Base-by-base conservation (phyloP, 2,888 invertebrate genomes). In the Anodontia alba region DNA sequence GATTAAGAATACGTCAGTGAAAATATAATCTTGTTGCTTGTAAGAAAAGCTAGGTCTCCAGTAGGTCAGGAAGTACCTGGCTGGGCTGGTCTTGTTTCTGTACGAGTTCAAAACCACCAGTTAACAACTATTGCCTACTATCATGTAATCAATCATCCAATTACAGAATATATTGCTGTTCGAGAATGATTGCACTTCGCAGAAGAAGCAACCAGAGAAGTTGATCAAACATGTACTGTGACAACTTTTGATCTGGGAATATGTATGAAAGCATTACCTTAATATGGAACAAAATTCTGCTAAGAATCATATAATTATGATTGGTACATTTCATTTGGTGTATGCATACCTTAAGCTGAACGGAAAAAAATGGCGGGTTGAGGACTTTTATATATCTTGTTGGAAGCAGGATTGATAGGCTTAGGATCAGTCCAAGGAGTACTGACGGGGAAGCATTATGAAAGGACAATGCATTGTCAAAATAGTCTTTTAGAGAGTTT, bases 101-200 rank as follows among this genome's bases (percentile, higher is more conserved):
- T 71, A 15, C 83, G 79, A 26, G 87, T 86, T 10, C 42, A 8
- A 23, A 31, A 12, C 26, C 87, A 88, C 12, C 54, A 66, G 7
- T 69, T 85, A 46, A 86, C 87, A 29, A 84, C 83, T 23, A 87
- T 87, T 31, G 87, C 87, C 33, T 88, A 88, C 49, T 88, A 83
- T 67, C 85, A 83, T 7, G 85, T 88, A 5, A 87, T 88, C 49
- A 79, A 23, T 86, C 86, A 26, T 29, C 57, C 57, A 26, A 57
- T 57, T 3, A 57, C 57, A 26, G 57, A 57, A 5, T 57, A 57
- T 12, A 88, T 84, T 23, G 88, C 87, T 31, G 87, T 88, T 0
- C 79, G 87, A 49, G 83, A 86, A 62, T 84, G 84, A 31, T 43
- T 84, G 15, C 26, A 77, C 20, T 73, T 71, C 43, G 73, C 86